Base-by-base conservation (phyloP, 2,113 vertebrate genomes). In the Psephotus haematonotus region DNA sequence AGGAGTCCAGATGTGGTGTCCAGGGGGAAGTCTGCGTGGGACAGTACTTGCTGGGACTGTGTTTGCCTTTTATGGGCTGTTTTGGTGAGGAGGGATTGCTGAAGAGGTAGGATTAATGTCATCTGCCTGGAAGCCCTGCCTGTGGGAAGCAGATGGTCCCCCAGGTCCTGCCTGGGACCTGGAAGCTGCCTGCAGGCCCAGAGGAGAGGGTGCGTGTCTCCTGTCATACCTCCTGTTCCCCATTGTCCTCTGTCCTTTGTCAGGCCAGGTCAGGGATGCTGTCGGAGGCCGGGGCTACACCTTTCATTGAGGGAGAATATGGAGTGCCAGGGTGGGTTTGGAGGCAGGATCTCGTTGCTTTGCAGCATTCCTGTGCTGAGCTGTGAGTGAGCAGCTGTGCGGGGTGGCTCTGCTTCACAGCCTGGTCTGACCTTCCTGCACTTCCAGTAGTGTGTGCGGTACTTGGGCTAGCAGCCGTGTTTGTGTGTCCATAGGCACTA, bases 1-100 rank as follows among this genome's bases (percentile, higher is more conserved):
- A 95, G 81, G 74, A 92, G 75, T 67, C 84, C 93, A 90, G 89
- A 93, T 96, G 94, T 91, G 87, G 78, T 69, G 29, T 92, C 75
- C 44, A 33, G 91, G 93, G 84, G 95, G 81, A 82, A 85, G 69
- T 52, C 86, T 41, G 27, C 82, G 28, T 72, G 81, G 62, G 84
- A 82, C 70, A 62, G 62, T 44, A 5, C 52, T 96, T 82, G 29
- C 52, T 92, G 70, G 74, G 67, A 46, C n/a, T 82, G 79, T 4
- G 25, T 67, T 96, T 91, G 65, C 87, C 86, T 96, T 96, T 84
- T 95, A 79, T 77, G 94, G 93, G 18, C 53, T 62, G 47, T 25
- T 85, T 41, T 82, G 65, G 70, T 50, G 71, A 44, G 16, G 4
- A 4, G 63, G 50, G 41, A 28, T 37, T 13, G 46, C 41, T 50